Evolutionary conservation across 2,797 vertebrate genomes (phyloP).

Genomic region (Cuculus canorus): DNA sequence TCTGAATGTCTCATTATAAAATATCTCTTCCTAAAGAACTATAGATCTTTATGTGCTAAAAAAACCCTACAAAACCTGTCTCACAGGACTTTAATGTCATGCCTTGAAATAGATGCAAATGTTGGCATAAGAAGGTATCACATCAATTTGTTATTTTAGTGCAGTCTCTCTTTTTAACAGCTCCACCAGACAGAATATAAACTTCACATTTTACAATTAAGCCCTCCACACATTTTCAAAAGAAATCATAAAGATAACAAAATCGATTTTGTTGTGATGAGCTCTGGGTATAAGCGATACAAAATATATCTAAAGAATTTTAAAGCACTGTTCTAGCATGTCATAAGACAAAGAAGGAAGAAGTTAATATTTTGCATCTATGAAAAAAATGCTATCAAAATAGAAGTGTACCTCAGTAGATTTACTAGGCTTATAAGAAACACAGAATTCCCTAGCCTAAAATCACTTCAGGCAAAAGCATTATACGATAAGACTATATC

Average conservation of each 20-base stretch:
- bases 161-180: constrained; percentile 42
- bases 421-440: constrained; percentile 41
- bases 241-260: constrained; percentile 8
- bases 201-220: constrained; percentile 40
- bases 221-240: neutral
- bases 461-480: constrained; percentile 53
- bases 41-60: neutral
- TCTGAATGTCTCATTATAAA: neutral
- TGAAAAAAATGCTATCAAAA: constrained; percentile 1
- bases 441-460: constrained; percentile 29
- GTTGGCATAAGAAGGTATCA: constrained; percentile 14
- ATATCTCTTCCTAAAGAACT: neutral
- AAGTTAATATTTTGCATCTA: constrained; percentile 20
- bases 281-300: neutral
- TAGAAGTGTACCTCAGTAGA: constrained; percentile 43
- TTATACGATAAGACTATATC: constrained; percentile 44
- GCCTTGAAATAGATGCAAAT: constrained; percentile 53
- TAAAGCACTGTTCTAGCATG: neutral
- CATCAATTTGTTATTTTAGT: constrained; percentile 49
- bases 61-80: constrained; percentile 20
- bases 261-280: neutral
- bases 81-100: constrained; percentile 44
- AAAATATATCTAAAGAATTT: constrained; percentile 5
- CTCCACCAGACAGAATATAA: constrained; percentile 40
- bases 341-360: neutral